These are phyloP conservation scores for Erythrocercus mccallii DNA, from an alignment of 2,113 vertebrate genomes.

Conservation along the genomic window DNA sequence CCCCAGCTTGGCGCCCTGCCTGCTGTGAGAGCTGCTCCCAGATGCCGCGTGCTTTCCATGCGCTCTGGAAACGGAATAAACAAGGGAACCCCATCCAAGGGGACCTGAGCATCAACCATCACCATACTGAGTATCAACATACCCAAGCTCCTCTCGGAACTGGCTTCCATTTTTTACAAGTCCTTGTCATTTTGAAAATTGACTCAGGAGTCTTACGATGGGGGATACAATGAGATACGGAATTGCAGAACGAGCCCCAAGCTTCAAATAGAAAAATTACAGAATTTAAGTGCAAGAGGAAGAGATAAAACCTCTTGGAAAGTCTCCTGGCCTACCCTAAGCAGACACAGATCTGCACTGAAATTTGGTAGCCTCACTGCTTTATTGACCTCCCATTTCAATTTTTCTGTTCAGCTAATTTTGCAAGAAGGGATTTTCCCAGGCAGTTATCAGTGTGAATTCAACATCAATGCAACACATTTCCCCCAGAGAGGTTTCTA, in stretches of 20 bases:
- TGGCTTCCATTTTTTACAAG: background rate
- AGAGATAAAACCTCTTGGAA: background rate
- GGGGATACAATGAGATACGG: background rate
- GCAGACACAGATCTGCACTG: background rate
- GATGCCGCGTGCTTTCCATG: background rate
- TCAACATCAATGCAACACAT: slow-evolving; percentile 5
- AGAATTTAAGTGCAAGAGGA: background rate
- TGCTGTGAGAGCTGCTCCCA: background rate
- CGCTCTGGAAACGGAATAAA: background rate
- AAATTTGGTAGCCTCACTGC: background rate
- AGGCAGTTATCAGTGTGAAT: background rate
- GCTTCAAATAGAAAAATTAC: background rate
- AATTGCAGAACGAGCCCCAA: background rate
- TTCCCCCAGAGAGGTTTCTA: slow-evolving; percentile 28
- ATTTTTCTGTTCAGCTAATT: background rate
- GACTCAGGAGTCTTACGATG: background rate
- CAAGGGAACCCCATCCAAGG: background rate
- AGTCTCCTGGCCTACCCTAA: background rate
- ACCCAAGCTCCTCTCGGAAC: background rate
- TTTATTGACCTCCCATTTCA: background rate
- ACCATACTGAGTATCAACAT: background rate
- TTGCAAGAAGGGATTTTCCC: background rate
- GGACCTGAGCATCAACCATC: background rate
- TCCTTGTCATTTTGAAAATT: background rate
- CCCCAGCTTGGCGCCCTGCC: rapidly evolving